Evolutionary conservation across 2,113 vertebrate species (phyloP), one percentile per base, ranked within the genome.

Genomic region (Phoxinus phoxinus): DNA sequence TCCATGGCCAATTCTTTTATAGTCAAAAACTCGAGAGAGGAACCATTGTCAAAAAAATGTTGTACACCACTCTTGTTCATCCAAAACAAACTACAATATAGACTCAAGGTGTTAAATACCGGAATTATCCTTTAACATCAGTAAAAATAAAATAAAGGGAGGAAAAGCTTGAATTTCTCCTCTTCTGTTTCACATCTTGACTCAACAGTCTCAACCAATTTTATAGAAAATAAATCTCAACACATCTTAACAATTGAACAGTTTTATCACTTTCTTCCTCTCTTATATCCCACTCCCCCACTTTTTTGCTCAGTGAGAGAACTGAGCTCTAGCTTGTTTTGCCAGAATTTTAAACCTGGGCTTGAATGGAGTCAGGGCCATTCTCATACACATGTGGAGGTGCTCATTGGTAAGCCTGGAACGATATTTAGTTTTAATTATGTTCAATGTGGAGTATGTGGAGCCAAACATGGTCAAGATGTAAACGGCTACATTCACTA

Each of bases 401-500:
- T 51, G 48, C 48, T 51, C 48, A 51, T 4, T 4, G 48, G 13
- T 80, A 37, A 73, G 27, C n/a, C 75, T 84, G 76, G 82, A 87
- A 74, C 6, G 23, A 72, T 80, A 87, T 61, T 87, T 69, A 5
- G 25, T 73, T 63, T 79, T 72, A n/a, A 80, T 84, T 27, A 84
- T 74, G 63, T 87, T 84, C 51, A 87, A 46, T 51, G 17, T 81
- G 5, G 15, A 15, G 48, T 86, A 79, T 74, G 87, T 86, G 23
- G 63, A 87, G 72, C 87, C 81, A 89, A 81, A 89, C 86, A 86
- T 86, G 73, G 79, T 86, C 73, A 84, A 75, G 75, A 65, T 85
- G 69, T 85, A 37, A 23, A 88, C 48, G 53, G 81, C 84, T 44
- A 86, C 76, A 83, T 86, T 87, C 46, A 32, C 32, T 32, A 4